phyloP scores from a whole-genome alignment of 2,888 invertebrate species.

The Xylota segnis region DNA sequence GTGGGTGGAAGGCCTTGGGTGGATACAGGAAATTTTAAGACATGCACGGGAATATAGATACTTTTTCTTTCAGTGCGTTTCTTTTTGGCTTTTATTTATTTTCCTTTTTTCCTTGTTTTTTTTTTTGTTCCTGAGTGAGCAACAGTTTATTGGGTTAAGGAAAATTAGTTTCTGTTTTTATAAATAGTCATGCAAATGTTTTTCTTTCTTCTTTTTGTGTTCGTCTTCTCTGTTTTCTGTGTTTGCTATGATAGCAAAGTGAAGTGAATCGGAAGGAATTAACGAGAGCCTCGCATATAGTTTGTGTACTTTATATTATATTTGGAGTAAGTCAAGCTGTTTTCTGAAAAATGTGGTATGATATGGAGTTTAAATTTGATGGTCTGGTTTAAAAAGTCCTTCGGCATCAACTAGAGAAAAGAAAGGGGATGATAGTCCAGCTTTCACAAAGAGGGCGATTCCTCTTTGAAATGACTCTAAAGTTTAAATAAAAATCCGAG shows the following conservation, averaged over 20 bases:
- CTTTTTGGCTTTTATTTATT: background rate
- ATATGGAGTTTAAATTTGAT: too few species aligned
- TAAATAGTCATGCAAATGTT: slow-evolving; percentile 24
- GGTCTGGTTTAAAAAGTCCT: too few species aligned
- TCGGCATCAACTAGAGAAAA: too few species aligned
- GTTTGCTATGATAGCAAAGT: background rate
- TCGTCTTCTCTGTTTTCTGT: too few species aligned
- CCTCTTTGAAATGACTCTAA: too few species aligned
- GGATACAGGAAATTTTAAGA: slow-evolving; percentile 54
- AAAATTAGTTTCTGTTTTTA: slow-evolving; percentile 43
- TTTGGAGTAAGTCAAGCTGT: too few species aligned
- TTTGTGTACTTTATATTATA: background rate
- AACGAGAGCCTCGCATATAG: background rate
- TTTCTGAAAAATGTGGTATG: too few species aligned
- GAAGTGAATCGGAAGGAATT: background rate
- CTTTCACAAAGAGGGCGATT: too few species aligned
- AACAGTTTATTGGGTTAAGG: slow-evolving; percentile 66
- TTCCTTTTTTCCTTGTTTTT: background rate
- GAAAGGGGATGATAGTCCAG: too few species aligned
- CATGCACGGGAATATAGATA: slow-evolving; percentile 15
- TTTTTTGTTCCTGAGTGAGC: slow-evolving; percentile 26
- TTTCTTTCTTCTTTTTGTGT: too few species aligned
- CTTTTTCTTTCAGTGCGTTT: slow-evolving; percentile 6
- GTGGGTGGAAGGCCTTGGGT: slow-evolving; percentile 54
- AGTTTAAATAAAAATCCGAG: too few species aligned